phyloP scores from a whole-genome alignment of 2,888 invertebrate species.

The Parnassius orleans region DNA sequence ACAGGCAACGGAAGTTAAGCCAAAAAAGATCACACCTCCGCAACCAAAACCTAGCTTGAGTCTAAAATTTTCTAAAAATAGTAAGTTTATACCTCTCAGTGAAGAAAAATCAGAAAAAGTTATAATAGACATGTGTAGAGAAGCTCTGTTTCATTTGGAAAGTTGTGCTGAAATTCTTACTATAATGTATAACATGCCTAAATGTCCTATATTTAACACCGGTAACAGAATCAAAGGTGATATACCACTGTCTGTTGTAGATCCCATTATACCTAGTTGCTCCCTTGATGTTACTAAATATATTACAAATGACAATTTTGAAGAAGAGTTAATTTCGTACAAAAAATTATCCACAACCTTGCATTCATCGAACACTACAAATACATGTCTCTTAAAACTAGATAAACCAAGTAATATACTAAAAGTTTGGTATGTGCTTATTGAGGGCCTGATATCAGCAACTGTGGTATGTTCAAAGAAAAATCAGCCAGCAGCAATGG shows the following conservation, averaged over 20 bases:
- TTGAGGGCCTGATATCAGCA: slow-evolving; percentile 92
- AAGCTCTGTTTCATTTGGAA: slow-evolving; percentile 91
- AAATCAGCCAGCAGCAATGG: slow-evolving; percentile 92
- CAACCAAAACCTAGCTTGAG: slow-evolving; percentile 65
- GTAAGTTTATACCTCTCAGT: slow-evolving; percentile 70
- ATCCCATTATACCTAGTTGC: slow-evolving; percentile 89
- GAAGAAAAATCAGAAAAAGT: slow-evolving; percentile 74
- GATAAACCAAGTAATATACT: slow-evolving; percentile 91
- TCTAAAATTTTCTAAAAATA: slow-evolving; percentile 71
- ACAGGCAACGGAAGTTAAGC: slow-evolving; percentile 68
- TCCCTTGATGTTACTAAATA: slow-evolving; percentile 86
- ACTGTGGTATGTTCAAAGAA: slow-evolving; percentile 93
- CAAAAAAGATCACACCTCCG: slow-evolving; percentile 55
- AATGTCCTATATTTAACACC: slow-evolving; percentile 95
- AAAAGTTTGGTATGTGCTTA: slow-evolving; percentile 93
- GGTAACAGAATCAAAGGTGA: slow-evolving; percentile 91
- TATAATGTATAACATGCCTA: slow-evolving; percentile 97
- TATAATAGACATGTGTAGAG: slow-evolving; percentile 84
- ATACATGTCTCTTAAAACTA: slow-evolving; percentile 82
- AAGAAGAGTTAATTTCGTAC: slow-evolving; percentile 85
- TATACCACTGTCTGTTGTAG: slow-evolving; percentile 89
- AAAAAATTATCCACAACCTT: slow-evolving; percentile 80
- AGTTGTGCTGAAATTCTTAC: slow-evolving; percentile 93
- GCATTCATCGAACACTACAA: slow-evolving; percentile 70
- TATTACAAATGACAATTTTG: slow-evolving; percentile 83